These are phyloP conservation scores for Urocolius indicus DNA, from an alignment of 2,113 vertebrate species.

Conservation along the genomic window DNA sequence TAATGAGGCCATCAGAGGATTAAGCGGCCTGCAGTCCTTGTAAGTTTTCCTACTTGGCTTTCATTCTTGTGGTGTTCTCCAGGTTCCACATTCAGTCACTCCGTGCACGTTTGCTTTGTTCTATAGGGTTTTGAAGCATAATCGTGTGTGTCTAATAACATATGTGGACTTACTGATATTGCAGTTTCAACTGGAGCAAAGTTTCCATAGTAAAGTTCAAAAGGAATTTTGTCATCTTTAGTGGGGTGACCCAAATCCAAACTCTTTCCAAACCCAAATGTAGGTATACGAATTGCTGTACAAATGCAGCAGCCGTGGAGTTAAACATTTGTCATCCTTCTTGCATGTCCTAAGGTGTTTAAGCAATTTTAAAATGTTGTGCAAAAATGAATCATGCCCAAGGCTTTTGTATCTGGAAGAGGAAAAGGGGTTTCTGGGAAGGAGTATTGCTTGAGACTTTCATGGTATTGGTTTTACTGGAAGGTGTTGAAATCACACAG, in stretches of 20 bases:
- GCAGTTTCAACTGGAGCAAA: neutral
- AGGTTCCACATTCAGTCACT: neutral
- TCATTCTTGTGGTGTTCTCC: neutral
- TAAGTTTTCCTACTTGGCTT: slow-evolving; percentile 77
- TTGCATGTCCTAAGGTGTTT: neutral
- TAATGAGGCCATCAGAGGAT: slow-evolving; percentile 88
- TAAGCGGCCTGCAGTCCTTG: slow-evolving; percentile 92
- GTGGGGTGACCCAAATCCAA: neutral
- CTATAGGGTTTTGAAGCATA: neutral
- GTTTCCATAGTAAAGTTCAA: neutral
- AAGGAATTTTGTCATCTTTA: neutral
- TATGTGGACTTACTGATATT: neutral
- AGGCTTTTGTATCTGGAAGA: neutral
- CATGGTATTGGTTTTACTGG: neutral
- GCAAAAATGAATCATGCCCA: neutral
- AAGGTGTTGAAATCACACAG: slow-evolving; percentile 32
- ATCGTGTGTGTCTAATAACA: neutral
- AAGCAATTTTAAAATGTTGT: neutral
- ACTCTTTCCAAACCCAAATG: neutral
- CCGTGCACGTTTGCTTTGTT: neutral
- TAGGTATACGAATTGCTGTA: neutral
- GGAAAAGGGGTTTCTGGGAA: slow-evolving; percentile 4
- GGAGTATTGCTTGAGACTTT: neutral
- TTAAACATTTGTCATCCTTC: neutral
- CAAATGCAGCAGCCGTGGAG: neutral